Base-by-base conservation (phyloP, 2,888 invertebrate species). In the Maniola hyperantus region DNA sequence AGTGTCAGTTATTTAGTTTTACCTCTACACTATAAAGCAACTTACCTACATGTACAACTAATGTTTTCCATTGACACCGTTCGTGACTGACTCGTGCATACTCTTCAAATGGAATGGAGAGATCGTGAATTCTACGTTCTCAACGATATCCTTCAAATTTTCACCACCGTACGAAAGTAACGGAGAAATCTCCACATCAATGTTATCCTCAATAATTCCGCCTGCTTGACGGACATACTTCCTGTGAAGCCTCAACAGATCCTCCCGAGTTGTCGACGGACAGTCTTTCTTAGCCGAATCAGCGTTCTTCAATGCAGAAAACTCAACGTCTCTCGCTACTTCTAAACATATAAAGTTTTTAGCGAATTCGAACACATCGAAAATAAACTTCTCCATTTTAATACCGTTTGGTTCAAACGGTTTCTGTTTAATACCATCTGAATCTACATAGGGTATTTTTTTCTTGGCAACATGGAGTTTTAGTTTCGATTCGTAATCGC, bases 301-400 rank as follows among this genome's bases (percentile, higher is more conserved):
- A 0, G 97, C 94, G 87, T 99, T 99, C 83, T 99, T 99, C 73
- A 99, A 88, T 0, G 99, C 99, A 76, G 99, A 98, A 83, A 99
- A 99, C 84, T 99, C 99, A 69, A 97, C 96, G 74, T 97, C 96
- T 55, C 99, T 94, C 0, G 96, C 94, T 0, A 97, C 97, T 89
- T 99, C 98, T 95, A 99, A 97, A 6, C 97, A 97, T 11, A 97
- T 97, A 80, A 99, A 97, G 76, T 96, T 96, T 72, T 97, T 95
- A 0, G 99, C 95, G 86, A 97, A 98, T 79, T 97, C 97, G 82
- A 99, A 99, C 0, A 99, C 99, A 86, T 99, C 99, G 84, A 99
- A 99, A 10, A 99, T 97, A 84, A 99, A 99, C 86, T 99, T 99
- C 82, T 99, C 99, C 89, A 99, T 96, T 92, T 99, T 99, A 73